Base-by-base conservation (phyloP, 2,888 invertebrate genomes). In the Dascillus cervinus region DNA sequence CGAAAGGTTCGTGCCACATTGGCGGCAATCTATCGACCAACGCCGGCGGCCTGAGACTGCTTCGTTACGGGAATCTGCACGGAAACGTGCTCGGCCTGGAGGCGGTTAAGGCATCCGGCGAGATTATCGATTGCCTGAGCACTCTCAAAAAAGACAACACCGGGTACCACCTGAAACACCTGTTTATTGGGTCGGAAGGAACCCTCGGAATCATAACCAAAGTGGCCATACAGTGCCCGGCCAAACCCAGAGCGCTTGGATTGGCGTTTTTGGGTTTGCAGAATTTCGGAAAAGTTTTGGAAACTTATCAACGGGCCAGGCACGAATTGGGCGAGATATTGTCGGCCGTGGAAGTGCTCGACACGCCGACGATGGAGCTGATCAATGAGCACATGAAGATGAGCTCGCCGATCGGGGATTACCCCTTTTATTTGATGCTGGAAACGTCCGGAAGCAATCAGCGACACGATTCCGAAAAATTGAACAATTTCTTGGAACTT, bases 151-250 rank as follows among this genome's bases (percentile, higher is more conserved):
- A 98, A 63, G 96, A 98, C 62, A 98, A 98, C 62, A 96, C 96
- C 0, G 96, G 96, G 0, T 92, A 92, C 58, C 94, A 97, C 58
- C 66, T 96, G 49, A 95, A 95, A 57, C 92, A 97, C 64, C 64
- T 97, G 41, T 96, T 98, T 59, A 88, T 97, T 49, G 97, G 97
- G 8, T 89, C 94, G 0, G 98, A 98, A 67, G 98, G 97, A 17
- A 95, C 95, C 0, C 67, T 98, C 29, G 98, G 97, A 3, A 63
- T 97, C 3, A 79, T 98, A 4, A 96, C 97, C 0, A 89, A 88
- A 67, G 81, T 91, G 2, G 81, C 89, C 3, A 77, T 98, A 35
- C 79, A 90, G 37, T 95, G 95, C 62, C 87, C 92, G 1, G 74
- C 82, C 1, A 68, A 77, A 50, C 87, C 95, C 0, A 76, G 76